Base-by-base conservation (phyloP, 2,113 vertebrate species). In the Coreoperca whiteheadi region DNA sequence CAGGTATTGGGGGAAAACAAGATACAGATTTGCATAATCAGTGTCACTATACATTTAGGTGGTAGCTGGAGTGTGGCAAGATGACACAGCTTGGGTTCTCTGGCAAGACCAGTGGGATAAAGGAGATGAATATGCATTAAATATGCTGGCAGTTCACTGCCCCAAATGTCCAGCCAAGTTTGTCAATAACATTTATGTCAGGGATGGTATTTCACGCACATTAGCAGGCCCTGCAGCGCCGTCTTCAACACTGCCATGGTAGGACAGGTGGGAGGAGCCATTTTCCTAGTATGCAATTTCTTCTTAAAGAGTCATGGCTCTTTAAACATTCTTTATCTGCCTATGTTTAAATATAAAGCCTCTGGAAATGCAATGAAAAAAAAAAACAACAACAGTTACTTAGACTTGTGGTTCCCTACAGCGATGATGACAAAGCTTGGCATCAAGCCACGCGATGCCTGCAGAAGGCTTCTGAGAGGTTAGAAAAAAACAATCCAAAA, bases 1-100 rank as follows among this genome's bases (percentile, higher is more conserved):
- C 94, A 95, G 96, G 95, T 96, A 94, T 91, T 87, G 91, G 87
- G 78, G 85, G 85, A 88, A 92, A 91, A 92, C 93, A 94, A 93
- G 94, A 94, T 91, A 79, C 91, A 95, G 95, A 95, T 96, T 96
- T 96, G 95, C 95, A 96, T 96, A 96, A 96, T 96, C 94, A 95
- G 91, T 96, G 96, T 96, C 96, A 96, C 94, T 95, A 95, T 93
- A 94, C 89, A 96, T 96, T 96, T 96, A 92, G 90, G 88, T 92
- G 91, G 91, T 85, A 88, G 94, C 88, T 93, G 91, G 91, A 93
- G 93, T 94, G 95, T 95, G 94, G 94, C 89, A 89, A 92, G 93
- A 94, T 94, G 94, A 95, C 93, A 94, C 91, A 85, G 93, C 90
- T 93, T 73, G 82, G 89, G 82, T 88, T 91, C 83, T 92, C 86